Evolutionary conservation across 2,888 invertebrate genomes (phyloP), one percentile per base, ranked within the genome.

Genomic region (Encarsia formosa): DNA sequence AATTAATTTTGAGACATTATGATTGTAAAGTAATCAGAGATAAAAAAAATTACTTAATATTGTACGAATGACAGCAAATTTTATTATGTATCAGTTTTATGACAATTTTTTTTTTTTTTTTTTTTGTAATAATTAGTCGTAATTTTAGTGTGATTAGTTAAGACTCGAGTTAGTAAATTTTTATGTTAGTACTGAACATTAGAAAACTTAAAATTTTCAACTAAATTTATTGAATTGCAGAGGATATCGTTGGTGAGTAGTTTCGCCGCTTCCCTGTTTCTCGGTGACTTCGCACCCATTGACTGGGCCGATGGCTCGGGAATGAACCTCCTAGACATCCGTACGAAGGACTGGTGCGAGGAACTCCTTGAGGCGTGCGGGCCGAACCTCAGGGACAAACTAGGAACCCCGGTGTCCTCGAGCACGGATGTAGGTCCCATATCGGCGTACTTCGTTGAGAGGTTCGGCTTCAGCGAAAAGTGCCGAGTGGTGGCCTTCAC

Each of bases 301-400:
- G 98, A 98, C 74, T 82, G 81, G 59, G 82, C 92, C 0, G 98
- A 98, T 73, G 97, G 87, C 1, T 95, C 95, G 1, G 98, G 98
- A 15, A 98, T 94, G 94, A 98, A 98, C 76, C 77, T 98, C 16
- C 77, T 98, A 63, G 85, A 97, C 71, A 88, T 98, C 44, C 81
- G 77, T 24, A 79, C 76, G 0, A 87, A 86, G 75, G 76, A 78
- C 23, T 97, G 96, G 96, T 82, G 87, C 46, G 76, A 82, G 29
- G 74, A 76, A 18, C 85, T 91, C 61, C 75, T 94, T 15, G 80
- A 90, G 86, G 83, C 83, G 0, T 91, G 89, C 68, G 92, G 86
- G 8, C 83, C 87, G 11, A 82, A 85, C 62, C 75, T 96, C 44
- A 78, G 76, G 35, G 77, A 77, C 39, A 92, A 89, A 74, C 76